Percentiles rank a stretch among this genome's conserved stretches.
Evolutionary conservation across 2,797 vertebrate species (phyloP).

Genomic region (Microtus agrestis): DNA sequence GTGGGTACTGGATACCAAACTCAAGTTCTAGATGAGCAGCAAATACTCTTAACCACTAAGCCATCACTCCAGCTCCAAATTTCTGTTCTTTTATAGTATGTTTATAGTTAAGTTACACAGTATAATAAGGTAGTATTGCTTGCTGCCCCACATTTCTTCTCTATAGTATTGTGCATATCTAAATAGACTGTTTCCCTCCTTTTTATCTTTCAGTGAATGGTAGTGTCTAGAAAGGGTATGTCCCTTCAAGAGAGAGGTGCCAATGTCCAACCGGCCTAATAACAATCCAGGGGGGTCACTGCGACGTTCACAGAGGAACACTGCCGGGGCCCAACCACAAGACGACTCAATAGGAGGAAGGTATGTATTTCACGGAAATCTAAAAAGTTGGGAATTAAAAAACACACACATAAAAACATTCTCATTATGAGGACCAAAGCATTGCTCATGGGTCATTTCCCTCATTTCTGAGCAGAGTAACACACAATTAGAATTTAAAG

Average conservation of each 20-base stretch:
- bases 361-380: conserved; percentile 86
- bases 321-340: conserved; percentile 99
- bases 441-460: background rate
- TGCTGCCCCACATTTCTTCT: background rate
- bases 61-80: background rate
- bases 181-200: conserved; percentile 17
- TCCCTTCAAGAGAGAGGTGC: conserved; percentile 99
- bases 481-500: conserved; percentile 47
- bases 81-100: background rate
- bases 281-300: conserved; percentile 99
- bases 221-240: conserved; percentile 99
- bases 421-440: background rate
- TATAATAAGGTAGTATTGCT: background rate
- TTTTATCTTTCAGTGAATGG: conserved; percentile 95
- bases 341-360: conserved; percentile 98
- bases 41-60: background rate
- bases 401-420: background rate
- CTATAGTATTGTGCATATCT: conserved; percentile 28
- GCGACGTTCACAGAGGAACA: conserved; percentile 99
- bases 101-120: background rate
- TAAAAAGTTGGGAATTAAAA: conserved; percentile 14
- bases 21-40: background rate
- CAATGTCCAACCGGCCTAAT: conserved; percentile 99
- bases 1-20: background rate
- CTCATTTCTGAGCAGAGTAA: conserved; percentile 34